Evolutionary conservation across 37 sponge, comb jelly and placozoan genomes (phyloP), one percentile per base, ranked within the genome.

Genomic region (Tethya wilhelma): DNA sequence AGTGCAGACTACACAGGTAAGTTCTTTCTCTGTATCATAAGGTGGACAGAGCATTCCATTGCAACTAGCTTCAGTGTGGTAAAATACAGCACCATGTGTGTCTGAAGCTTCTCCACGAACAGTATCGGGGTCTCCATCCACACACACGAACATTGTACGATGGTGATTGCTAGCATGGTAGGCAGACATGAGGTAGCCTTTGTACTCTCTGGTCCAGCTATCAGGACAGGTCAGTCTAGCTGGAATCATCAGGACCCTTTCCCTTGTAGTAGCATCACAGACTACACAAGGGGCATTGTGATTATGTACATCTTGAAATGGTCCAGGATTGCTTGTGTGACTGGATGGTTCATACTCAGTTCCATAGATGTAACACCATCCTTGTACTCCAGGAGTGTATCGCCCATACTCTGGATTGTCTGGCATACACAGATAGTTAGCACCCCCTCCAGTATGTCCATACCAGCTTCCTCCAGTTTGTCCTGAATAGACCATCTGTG

Each of bases 381-480:
- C 44, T 29, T 41, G 70, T 4, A 41, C 49, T 57, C 85, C 85
- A 63, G 55, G 2, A 1, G 5, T 26, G 40, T 45, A 39, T 25
- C 0, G 23, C 1, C 30, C 14, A 38, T 75, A 76, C 14, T 77
- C 78, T 23, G 77, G 85, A 32, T 28, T 62, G 26, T 59, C 8
- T 11, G 89, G 89, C 56, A 89, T 38, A 59, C 89, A 89, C 25
- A 79, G 73, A 31, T 78, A 78, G 79, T 89, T 82, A 0, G 84
- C 60, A 49, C 80, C 84, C 44, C 89, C 83, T 58, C 90, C 90
- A 22, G 22, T 36, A 38, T 72, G 53, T 31, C 17, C 44, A 38
- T 67, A 71, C 19, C n/a, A 58, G 23, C 44, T 84, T 19, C 58
- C 57, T 36, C 65, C 75, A 74, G 69, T 23, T 38, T 30, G 62